Conservation (phyloP, 2,113 vertebrate genomes). For the Petrocephalus zakoni region DNA sequence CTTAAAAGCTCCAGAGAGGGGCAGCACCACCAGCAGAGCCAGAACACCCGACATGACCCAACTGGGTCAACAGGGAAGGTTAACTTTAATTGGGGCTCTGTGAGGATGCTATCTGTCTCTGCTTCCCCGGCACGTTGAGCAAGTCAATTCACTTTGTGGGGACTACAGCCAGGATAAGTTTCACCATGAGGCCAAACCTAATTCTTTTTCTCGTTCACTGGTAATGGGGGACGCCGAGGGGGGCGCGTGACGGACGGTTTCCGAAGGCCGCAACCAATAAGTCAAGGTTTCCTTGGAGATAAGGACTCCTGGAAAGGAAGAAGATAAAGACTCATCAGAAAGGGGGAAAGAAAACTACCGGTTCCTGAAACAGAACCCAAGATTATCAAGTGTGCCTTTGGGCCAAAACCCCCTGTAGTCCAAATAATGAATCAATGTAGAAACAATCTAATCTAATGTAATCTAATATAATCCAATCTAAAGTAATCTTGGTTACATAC, state of each 20-base stretch:
- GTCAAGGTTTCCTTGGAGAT: not conserved
- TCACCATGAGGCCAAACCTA: conserved; percentile 1
- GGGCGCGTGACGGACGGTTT: not conserved
- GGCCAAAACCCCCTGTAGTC: not conserved
- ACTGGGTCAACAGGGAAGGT: not conserved
- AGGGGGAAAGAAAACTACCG: not conserved
- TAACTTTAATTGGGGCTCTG: not conserved
- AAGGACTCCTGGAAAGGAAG: not conserved
- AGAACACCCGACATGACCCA: no score
- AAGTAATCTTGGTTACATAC: no score
- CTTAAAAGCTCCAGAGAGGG: not conserved
- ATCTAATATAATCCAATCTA: not conserved
- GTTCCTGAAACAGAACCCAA: not conserved
- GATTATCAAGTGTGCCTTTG: not conserved
- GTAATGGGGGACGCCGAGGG: not conserved
- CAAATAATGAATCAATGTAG: not conserved
- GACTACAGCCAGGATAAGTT: not conserved
- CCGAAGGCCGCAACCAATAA: not conserved
- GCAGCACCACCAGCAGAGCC: not conserved
- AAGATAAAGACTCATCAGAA: not conserved
- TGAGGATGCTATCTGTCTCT: not conserved
- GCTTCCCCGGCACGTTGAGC: not conserved
- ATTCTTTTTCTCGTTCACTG: conserved; percentile 20
- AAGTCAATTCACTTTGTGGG: not conserved
- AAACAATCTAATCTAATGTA: not conserved